Conservation (phyloP, 2,113 vertebrate genomes). For the Spizaetus ornatus region DNA sequence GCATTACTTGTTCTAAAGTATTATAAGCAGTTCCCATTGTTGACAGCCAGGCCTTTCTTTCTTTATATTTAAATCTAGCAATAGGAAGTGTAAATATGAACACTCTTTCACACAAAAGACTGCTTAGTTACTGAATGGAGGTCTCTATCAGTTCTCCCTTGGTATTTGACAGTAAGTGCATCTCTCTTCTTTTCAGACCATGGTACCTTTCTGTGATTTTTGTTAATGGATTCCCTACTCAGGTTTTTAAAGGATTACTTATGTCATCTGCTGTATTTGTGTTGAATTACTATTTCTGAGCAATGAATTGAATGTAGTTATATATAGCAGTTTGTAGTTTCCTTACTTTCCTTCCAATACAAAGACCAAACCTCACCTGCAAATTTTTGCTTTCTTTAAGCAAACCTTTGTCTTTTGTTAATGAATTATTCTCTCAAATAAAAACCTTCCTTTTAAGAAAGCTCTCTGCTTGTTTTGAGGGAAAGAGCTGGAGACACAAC, state of each 20-base stretch:
- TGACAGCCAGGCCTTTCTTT: not conserved
- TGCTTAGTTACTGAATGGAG: not conserved
- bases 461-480: not conserved
- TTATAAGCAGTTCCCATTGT: not conserved
- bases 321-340: not conserved
- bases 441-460: not conserved
- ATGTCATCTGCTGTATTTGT: not conserved
- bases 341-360: not conserved
- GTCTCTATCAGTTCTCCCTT: not conserved
- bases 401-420: not conserved
- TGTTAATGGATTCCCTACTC: not conserved
- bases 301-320: not conserved
- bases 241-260: not conserved
- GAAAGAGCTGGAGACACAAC: not conserved
- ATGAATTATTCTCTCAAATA: not conserved
- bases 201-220: not conserved
- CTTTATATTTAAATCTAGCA: not conserved
- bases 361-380: not conserved
- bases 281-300: not conserved
- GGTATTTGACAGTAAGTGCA: not conserved
- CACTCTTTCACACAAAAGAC: not conserved
- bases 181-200: not conserved
- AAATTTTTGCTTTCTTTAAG: not conserved
- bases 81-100: not conserved
- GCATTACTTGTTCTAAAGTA: not conserved